phyloP scores from a whole-genome alignment of 2,797 vertebrate species.

The Falco biarmicus region DNA sequence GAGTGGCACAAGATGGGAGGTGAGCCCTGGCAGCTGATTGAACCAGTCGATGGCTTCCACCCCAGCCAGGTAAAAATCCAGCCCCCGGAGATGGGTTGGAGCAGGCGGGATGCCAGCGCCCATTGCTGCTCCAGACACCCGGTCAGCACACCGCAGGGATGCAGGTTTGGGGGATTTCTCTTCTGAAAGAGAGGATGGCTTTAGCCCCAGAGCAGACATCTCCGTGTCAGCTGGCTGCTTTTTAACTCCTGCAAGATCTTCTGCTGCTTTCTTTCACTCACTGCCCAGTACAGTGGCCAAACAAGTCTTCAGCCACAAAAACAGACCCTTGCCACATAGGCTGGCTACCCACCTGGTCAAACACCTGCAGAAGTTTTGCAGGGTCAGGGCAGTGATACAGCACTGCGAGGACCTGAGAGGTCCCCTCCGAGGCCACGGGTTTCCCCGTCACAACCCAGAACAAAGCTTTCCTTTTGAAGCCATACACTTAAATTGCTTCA shows the following conservation, averaged over 20 bases:
- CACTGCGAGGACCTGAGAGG: not conserved
- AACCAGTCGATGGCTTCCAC: conserved; percentile 80
- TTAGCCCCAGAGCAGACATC: fast-evolving
- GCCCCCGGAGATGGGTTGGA: fast-evolving
- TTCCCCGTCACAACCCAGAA: not conserved
- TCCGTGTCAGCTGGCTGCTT: fast-evolving
- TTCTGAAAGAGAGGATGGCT: not conserved
- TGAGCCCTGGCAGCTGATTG: conserved; percentile 78
- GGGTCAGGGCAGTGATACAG: not conserved
- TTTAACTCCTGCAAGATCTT: not conserved
- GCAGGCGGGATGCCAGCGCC: fast-evolving
- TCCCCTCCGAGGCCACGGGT: fast-evolving
- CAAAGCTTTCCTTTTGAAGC: not conserved
- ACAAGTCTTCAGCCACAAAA: not conserved
- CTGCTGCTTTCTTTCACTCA: not conserved
- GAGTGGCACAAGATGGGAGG: conserved; percentile 75
- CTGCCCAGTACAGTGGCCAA: not conserved
- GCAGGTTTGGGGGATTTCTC: not conserved
- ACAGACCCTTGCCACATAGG: not conserved
- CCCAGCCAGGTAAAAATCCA: conserved; percentile 74
- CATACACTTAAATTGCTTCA: not conserved
- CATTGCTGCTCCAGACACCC: fast-evolving
- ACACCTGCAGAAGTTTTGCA: fast-evolving
- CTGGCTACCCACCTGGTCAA: not conserved
- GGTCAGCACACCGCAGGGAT: fast-evolving